Percentiles rank a stretch among this genome's conserved stretches.
phyloP scores from a whole-genome alignment of 2,888 invertebrate genomes.

The Andrena praecox region DNA sequence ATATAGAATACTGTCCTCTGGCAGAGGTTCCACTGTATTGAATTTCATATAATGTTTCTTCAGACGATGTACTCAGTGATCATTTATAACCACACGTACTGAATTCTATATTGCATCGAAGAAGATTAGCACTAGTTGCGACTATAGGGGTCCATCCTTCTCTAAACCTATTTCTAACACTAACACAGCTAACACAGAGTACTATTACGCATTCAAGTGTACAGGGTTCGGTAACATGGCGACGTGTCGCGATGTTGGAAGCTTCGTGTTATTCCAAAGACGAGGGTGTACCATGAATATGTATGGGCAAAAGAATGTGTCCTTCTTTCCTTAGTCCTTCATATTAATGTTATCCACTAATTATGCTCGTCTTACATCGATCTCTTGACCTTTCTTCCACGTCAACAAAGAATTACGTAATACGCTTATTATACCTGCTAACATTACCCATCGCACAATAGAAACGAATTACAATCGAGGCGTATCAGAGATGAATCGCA shows the following conservation, averaged over 20 bases:
- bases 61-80: conserved; percentile 37
- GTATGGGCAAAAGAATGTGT: conserved; percentile 16
- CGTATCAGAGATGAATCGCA: no score
- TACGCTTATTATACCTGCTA: not conserved
- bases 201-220: conserved; percentile 68
- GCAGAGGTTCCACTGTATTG: not conserved
- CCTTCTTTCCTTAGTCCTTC: not conserved
- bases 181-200: conserved; percentile 68
- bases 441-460: not conserved
- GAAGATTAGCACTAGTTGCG: conserved; percentile 9
- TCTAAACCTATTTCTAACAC: conserved; percentile 65
- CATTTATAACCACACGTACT: not conserved
- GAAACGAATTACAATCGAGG: no score
- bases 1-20: not conserved
- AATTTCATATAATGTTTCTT: not conserved
- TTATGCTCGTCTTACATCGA: conserved; percentile 8
- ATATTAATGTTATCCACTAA: conserved; percentile 21
- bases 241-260: conserved; percentile 26
- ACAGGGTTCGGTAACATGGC: conserved; percentile 56
- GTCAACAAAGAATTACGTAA: conserved; percentile 15
- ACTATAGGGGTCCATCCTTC: conserved; percentile 26
- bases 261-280: conserved; percentile 3
- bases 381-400: conserved; percentile 36
- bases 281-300: conserved; percentile 18
- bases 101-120: not conserved